A percentile compares a stretch with the other conserved stretches of the same genome.
Evolutionary conservation across 2,888 invertebrate species (phyloP).

Genomic region (Phyllotreta striolata): DNA sequence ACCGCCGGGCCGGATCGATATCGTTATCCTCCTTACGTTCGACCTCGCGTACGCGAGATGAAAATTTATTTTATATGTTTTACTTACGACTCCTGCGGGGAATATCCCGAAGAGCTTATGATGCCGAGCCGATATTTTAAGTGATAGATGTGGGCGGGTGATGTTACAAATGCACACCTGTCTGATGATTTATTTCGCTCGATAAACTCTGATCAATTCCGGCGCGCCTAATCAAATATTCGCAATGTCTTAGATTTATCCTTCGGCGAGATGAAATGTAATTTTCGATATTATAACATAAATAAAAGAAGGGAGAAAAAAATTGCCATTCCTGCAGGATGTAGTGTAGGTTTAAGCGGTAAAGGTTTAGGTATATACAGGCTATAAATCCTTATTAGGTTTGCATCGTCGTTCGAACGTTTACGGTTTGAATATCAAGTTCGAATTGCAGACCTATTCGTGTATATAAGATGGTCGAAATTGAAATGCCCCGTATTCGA

Average conservation of each 20-base stretch:
- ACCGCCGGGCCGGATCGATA: no score
- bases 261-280: no score
- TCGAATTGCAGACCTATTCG: neutral
- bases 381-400: slow-evolving; percentile 8
- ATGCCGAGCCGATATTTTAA: slow-evolving; percentile 2
- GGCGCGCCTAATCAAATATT: no score
- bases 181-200: slow-evolving; percentile 7
- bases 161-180: slow-evolving; percentile 3
- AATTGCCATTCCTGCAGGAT: no score
- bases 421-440: slow-evolving; percentile 13
- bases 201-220: no score
- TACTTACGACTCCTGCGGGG: slow-evolving; percentile 21
- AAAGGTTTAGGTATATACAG: neutral
- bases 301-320: no score
- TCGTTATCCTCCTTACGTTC: no score
- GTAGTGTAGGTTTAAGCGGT: no score
- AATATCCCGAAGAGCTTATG: slow-evolving; percentile 17
- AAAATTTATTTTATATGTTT: slow-evolving; percentile 23
- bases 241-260: no score
- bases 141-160: slow-evolving; percentile 10
- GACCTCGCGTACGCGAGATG: neutral
- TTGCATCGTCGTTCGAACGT: slow-evolving; percentile 4
- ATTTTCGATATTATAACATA: no score
- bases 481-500: slow-evolving; percentile 11
- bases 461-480: slow-evolving; percentile 7